These are phyloP conservation scores for Harlomillsia oculata DNA, from an alignment of 1,140 invertebrate genomes.

Conservation along the genomic window DNA sequence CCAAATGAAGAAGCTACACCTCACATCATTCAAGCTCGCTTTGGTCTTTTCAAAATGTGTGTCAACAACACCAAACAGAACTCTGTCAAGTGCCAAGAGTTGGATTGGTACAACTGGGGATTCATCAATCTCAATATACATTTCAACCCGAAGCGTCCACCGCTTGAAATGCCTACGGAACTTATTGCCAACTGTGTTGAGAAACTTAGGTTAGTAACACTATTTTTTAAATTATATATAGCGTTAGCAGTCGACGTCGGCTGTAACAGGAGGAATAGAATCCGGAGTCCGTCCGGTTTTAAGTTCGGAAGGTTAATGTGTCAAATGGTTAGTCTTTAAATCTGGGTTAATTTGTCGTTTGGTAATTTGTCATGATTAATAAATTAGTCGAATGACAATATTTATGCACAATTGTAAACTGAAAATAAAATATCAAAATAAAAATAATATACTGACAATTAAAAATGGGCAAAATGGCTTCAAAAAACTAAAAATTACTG, in stretches of 20 bases:
- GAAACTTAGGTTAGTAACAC: constrained; percentile 28
- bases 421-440: no score
- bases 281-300: no score
- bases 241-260: no score
- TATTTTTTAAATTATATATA: background rate
- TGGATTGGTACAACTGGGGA: constrained; percentile 32
- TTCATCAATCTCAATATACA: constrained; percentile 16
- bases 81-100: constrained; percentile 21
- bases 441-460: no score
- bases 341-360: no score
- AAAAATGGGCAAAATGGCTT: background rate
- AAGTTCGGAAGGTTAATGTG: no score
- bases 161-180: constrained; percentile 29
- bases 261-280: no score
- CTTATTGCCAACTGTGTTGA: constrained; percentile 33
- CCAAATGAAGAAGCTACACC: constrained; percentile 34
- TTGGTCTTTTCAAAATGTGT: constrained; percentile 36
- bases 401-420: no score
- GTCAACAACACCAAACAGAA: constrained; percentile 20
- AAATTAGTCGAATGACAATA: no score
- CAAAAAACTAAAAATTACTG: background rate
- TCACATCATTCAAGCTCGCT: constrained; percentile 31
- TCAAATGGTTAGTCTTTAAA: no score
- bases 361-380: no score
- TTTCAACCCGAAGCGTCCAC: constrained; percentile 8